A percentile compares a stretch with the other conserved stretches of the same genome.
Evolutionary conservation across 2,888 invertebrate species (phyloP).

Genomic region (Hirtodrosophila cameraria): DNA sequence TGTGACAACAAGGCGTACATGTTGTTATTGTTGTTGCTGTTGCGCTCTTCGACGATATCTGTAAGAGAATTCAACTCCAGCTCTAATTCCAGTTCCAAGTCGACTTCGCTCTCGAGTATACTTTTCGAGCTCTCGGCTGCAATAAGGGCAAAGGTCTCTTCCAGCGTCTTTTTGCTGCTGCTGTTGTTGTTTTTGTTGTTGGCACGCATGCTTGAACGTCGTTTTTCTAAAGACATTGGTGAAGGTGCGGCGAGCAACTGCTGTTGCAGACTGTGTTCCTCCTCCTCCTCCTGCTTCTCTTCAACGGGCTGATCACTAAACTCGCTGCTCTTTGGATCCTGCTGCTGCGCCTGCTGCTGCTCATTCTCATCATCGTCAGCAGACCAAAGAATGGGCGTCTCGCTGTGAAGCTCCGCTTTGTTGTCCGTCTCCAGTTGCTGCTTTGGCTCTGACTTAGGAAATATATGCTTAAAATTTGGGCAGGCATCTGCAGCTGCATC

Average conservation of each 20-base stretch:
- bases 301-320: not conserved
- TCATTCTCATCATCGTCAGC: not conserved
- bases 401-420: too few species aligned
- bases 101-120: constrained; percentile 4
- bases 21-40: constrained; percentile 1
- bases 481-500: not conserved
- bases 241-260: not conserved
- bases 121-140: constrained; percentile 38
- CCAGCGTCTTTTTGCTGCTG: constrained; percentile 43
- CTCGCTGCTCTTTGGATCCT: not conserved
- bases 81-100: not conserved
- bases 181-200: not conserved
- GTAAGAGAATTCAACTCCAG: constrained; percentile 2
- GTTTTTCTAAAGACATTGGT: not conserved
- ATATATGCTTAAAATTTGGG: not conserved
- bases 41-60: constrained; percentile 34
- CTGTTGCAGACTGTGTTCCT: not conserved
- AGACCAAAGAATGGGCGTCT: not conserved
- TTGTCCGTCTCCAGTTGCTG: too few species aligned
- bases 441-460: not conserved
- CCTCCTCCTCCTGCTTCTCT: not conserved
- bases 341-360: not conserved
- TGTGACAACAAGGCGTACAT: not conserved
- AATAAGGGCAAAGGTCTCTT: constrained; percentile 58
- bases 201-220: constrained; percentile 9